phyloP scores from a whole-genome alignment of 2,888 invertebrate genomes.

The Lithophane socia region DNA sequence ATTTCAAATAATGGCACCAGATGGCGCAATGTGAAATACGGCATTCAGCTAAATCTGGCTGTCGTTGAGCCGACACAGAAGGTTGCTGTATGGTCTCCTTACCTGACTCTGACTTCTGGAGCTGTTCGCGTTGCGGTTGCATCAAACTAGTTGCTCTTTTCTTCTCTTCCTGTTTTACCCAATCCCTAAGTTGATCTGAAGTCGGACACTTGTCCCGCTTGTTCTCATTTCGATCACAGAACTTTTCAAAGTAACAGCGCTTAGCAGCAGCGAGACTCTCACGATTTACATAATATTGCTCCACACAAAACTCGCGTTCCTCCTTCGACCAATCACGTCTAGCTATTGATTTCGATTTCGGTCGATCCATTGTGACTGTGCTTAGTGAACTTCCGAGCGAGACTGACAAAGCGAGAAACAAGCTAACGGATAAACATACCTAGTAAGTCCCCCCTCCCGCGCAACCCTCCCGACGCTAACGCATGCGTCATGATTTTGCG shows the following conservation, averaged over 20 bases:
- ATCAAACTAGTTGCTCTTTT: not conserved
- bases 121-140: not conserved
- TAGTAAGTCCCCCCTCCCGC: not conserved
- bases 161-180: conserved; percentile 22
- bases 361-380: conserved; percentile 1
- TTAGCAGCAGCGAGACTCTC: not conserved
- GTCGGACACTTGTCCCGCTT: not conserved
- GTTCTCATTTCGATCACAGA: not conserved
- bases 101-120: conserved; percentile 10
- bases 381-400: not conserved
- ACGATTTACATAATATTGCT: conserved; percentile 9
- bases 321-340: conserved; percentile 2
- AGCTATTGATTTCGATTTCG: not conserved
- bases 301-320: conserved; percentile 19
- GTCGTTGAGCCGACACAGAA: not conserved
- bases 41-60: not conserved
- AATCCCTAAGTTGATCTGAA: not conserved
- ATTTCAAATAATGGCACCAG: not conserved
- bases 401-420: conserved; percentile 12
- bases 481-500: conserved; percentile 5
- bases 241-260: not conserved
- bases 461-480: not conserved
- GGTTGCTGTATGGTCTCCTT: not conserved
- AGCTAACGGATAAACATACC: not conserved
- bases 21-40: not conserved